Percentiles rank a stretch among this genome's conserved stretches.
Conservation (phyloP, 2,113 vertebrate genomes). For the Ancistrus triradiatus region DNA sequence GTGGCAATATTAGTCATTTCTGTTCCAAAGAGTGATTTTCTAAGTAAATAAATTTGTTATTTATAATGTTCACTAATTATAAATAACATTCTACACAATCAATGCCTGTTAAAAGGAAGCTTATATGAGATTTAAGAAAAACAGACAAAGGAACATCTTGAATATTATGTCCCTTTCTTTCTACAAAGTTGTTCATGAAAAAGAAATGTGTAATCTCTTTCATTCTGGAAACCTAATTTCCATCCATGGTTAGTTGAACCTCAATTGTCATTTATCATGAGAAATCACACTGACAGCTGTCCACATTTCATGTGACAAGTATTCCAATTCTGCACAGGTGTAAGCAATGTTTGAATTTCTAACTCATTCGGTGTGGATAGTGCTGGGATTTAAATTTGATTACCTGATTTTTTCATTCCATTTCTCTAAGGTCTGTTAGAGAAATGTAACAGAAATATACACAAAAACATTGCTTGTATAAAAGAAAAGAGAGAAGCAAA, state of each 20-base stretch:
- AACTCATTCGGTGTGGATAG: constrained; percentile 30
- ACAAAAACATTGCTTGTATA: no score
- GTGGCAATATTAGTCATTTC: no score
- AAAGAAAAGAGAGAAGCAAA: no score
- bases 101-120: no score
- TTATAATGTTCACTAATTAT: no score
- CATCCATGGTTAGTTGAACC: constrained; percentile 30
- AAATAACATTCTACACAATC: no score
- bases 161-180: neutral
- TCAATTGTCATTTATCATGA: constrained; percentile 25
- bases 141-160: constrained; percentile 9
- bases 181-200: constrained; percentile 11
- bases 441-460: no score
- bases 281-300: constrained; percentile 26
- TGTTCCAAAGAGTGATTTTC: no score
- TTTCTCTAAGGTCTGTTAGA: constrained; percentile 46
- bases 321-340: constrained; percentile 28
- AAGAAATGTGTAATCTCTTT: constrained; percentile 16
- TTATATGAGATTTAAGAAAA: no score
- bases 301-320: constrained; percentile 26
- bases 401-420: constrained; percentile 16
- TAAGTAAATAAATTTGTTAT: no score
- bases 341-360: constrained; percentile 23
- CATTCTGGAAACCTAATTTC: constrained; percentile 25
- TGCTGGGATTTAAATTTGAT: constrained; percentile 24